A percentile compares a stretch with the other conserved stretches of the same genome.
These are phyloP conservation scores for Dinothrombium tinctorium DNA, from an alignment of 1,140 invertebrate genomes.

Conservation along the genomic window DNA sequence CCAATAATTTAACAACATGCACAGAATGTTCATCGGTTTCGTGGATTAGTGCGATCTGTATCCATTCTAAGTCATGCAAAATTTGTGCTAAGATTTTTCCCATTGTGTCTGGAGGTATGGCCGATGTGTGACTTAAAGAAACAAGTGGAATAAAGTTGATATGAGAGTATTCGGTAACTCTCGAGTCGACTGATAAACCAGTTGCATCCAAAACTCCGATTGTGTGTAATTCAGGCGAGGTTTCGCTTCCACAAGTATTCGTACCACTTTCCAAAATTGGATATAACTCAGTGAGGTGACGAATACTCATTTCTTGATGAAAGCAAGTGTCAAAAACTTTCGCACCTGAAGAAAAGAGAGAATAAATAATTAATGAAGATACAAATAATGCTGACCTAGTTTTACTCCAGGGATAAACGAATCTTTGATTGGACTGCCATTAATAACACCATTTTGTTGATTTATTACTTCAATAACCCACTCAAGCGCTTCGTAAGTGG, in stretches of 20 bases:
- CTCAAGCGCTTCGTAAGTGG: background rate
- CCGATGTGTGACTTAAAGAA: background rate
- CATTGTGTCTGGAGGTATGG: background rate
- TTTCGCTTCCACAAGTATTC: background rate
- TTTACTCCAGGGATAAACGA: constrained; percentile 1
- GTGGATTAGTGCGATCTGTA: background rate
- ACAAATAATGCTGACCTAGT: background rate
- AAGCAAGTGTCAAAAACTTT: background rate
- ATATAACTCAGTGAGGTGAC: background rate
- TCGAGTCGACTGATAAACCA: background rate
- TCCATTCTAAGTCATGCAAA: background rate
- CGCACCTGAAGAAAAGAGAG: background rate
- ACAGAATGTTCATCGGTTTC: background rate
- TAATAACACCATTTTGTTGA: background rate
- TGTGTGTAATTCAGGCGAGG: background rate
- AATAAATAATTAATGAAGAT: background rate
- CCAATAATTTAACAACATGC: background rate
- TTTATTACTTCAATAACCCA: background rate
- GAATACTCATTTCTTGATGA: background rate
- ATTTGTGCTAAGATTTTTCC: background rate
- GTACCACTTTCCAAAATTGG: background rate
- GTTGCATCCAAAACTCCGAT: background rate
- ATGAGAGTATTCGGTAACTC: background rate
- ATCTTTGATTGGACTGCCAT: background rate
- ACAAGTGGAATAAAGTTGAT: background rate